phyloP scores from a whole-genome alignment of 2,888 invertebrate species.

The Rhyacophila evoluta region DNA sequence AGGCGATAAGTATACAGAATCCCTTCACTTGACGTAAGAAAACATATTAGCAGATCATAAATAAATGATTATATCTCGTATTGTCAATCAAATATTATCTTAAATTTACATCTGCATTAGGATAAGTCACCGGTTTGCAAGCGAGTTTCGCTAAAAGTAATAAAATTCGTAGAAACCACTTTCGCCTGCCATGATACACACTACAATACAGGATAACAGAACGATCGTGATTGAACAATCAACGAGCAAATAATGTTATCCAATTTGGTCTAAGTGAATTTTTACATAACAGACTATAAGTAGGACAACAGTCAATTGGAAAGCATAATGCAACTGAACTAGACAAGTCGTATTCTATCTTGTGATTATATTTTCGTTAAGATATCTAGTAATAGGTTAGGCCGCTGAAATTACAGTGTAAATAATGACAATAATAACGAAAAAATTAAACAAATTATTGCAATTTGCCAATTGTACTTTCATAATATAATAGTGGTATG shows the following conservation, averaged over 20 bases:
- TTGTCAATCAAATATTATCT: not conserved
- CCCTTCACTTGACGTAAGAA: too few relatives aligned
- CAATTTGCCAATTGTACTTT: too few relatives aligned
- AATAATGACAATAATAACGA: too few relatives aligned
- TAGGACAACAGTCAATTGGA: not conserved
- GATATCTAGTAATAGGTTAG: too few relatives aligned
- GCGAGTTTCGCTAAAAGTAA: not conserved
- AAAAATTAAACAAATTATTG: too few relatives aligned
- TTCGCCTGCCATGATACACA: not conserved
- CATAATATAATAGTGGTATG: too few relatives aligned
- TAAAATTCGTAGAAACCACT: slow-evolving; percentile 4
- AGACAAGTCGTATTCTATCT: not conserved
- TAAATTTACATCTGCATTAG: not conserved
- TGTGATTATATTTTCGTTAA: not conserved
- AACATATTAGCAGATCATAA: too few relatives aligned
- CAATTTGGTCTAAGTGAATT: not conserved
- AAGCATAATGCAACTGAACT: not conserved
- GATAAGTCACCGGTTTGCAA: not conserved
- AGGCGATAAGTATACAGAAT: too few relatives aligned
- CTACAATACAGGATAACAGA: slow-evolving; percentile 1
- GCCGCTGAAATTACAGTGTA: too few relatives aligned
- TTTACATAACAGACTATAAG: not conserved
- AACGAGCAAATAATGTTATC: not conserved
- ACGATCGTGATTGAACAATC: slow-evolving; percentile 1
- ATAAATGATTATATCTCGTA: too few relatives aligned